Base-by-base conservation (phyloP, 2,888 invertebrate species). In the Cepaea hortensis region DNA sequence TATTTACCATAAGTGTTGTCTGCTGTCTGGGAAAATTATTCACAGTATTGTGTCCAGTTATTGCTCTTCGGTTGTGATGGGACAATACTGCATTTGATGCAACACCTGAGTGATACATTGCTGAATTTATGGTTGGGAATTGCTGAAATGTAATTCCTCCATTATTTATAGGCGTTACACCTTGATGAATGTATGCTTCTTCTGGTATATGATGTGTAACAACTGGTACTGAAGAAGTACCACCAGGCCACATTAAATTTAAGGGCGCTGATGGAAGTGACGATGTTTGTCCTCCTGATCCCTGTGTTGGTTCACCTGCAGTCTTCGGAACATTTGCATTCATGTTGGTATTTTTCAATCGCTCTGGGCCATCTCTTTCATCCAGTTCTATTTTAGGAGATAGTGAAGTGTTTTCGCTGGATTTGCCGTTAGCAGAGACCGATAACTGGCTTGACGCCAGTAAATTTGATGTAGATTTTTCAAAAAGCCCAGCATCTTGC, bases 401-500 rank as follows among this genome's bases (percentile, higher is more conserved):
- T 4, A 50, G 18, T 18, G n/a, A 50, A 20, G 48, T 65, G n/a
- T 73, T 20, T 11, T 61, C 79, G 20, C 18, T 81, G 84, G 84
- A 72, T 70, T 85, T 87, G 23, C 88, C 88, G 84, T 68, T 88
- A 65, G 82, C 50, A 87, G 85, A 84, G 87, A 70, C 84, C 84
- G 84, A 55, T 70, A 75, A 85, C 86, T 88, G 89, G 73, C 90
- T 91, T 65, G 87, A 88, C 86, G 85, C 85, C 83, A 85, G 75
- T 81, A 91, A 91, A 90, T 92, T 93, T 87, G 93, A 90, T 70
- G 81, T 6, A 89, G 93, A 90, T 91, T 93, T 94, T 89, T 94
- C 94, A 87, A 93, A 91, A 90, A 94, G 90, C 88, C 93, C 91
- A 91, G 94, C 94, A 94, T 94, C 94, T 94, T 94, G 94, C 94